These are phyloP conservation scores for Apteryx owenii DNA, from an alignment of 2,113 vertebrate genomes.

Conservation along the genomic window DNA sequence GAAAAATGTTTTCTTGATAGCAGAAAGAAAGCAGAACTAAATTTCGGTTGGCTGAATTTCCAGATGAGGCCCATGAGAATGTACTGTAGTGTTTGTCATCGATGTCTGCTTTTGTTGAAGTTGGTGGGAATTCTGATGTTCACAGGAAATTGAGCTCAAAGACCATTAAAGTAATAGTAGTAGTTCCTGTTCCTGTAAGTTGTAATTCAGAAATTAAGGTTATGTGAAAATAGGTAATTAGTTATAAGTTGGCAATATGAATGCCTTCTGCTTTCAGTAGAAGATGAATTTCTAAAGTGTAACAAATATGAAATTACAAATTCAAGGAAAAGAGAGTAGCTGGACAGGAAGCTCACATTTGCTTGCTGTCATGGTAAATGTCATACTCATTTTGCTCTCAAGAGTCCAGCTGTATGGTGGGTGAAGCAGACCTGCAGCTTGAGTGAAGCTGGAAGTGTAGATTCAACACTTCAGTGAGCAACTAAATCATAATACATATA, in stretches of 20 bases:
- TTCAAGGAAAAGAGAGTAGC: neutral
- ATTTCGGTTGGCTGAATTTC: neutral
- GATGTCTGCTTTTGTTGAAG: neutral
- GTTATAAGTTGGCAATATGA: neutral
- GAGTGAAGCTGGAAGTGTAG: neutral
- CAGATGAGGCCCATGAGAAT: neutral
- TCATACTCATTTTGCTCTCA: neutral
- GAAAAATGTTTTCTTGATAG: neutral
- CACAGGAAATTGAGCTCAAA: neutral
- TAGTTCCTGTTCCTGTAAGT: neutral
- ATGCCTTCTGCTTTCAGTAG: neutral
- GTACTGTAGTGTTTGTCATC: rapidly evolving
- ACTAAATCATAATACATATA: neutral
- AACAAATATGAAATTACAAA: neutral
- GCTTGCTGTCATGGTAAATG: neutral
- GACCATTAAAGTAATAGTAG: neutral
- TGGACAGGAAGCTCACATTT: neutral
- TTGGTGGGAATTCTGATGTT: neutral
- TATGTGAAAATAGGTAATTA: neutral
- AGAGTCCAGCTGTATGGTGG: rapidly evolving
- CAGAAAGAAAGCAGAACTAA: neutral
- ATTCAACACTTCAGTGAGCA: neutral
- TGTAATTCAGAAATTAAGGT: neutral
- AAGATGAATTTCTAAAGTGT: neutral
- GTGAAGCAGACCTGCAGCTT: neutral